Base-by-base conservation (phyloP, 2,888 invertebrate genomes). In the Ectropis crepuscularia region DNA sequence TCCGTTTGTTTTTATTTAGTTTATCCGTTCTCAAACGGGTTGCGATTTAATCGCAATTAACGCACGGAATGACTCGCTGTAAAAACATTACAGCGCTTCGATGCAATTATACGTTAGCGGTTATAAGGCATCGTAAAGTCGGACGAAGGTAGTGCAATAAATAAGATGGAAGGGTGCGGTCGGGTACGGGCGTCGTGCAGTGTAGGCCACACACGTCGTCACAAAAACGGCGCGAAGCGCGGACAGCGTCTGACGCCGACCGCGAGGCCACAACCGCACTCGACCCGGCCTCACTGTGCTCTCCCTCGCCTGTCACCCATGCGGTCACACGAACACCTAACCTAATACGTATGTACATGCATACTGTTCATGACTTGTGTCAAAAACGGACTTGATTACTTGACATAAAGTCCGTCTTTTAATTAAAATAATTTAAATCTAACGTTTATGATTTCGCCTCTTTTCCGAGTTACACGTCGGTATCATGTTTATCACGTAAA, bases 21-120 rank as follows among this genome's bases (percentile, higher is more conserved):
- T 80, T 75, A 77, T 74, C 78, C 73, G 72, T 72, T 70, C 75
- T 75, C 76, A 73, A 76, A 76, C 75, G 74, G 71, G 73, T 74
- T 76, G 74, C 74, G 76, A 78, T 79, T 79, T 77, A 78, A 81
- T 81, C 74, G 77, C 77, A 81, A 82, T 83, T 82, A 82, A 82
- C 76, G 74, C 74, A 74, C 73, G 74, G 75, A 79, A 79, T 74
- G 75, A 74, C 74, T 70, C 69, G 75, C 74, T 75, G 75, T 78
- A 78, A 78, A 76, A 75, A 71, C 67, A 73, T 77, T 75, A 76
- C 74, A 68, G 70, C 67, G 72, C 64, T 75, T 69, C 74, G 79
- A 75, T 80, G 79, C 79, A 85, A 85, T 86, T 81, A 81, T 75
- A 81, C 71, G 77, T 78, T 78, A 75, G 81, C 76, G 76, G 78